Evolutionary conservation across 2,113 vertebrate species (phyloP), one percentile per base, ranked within the genome.

Genomic region (Pandion haliaetus): DNA sequence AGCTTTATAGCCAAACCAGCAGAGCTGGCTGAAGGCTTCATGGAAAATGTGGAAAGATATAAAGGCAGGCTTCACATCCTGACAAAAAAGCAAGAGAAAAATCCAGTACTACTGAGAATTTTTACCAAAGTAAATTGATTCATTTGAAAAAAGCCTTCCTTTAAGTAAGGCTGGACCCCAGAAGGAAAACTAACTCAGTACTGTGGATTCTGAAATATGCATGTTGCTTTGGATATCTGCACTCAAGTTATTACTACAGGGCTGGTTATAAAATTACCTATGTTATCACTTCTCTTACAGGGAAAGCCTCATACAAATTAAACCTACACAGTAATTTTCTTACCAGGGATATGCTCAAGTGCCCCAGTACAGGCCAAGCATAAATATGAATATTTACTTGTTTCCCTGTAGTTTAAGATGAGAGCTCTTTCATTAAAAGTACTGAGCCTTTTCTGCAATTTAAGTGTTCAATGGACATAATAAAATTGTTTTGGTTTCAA

Each of bases 141-240:
- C 70, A 4, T 84, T 77, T 83, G 44, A 26, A 65, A 83, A 67
- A 57, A 57, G 3, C 7, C n/a, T 82, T 57, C 17, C 9, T 90
- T 72, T 47, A 80, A n/a, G 32, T 57, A 65, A 82, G 42, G 17
- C 16, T 52, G 58, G 9, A 77, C 5, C 19, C 24, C 36, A 66
- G 32, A 28, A 40, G 23, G 17, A 38, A 85, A 94, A 63, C 14
- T 61, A 66, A n/a, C 10, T 70, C 50, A 79, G 20, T 44, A 26
- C 17, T 25, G 20, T 40, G 31, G 26, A 81, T 89, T 81, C 50
- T 62, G 55, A 93, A 89, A 91, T 26, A 50, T 1, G 3, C 3
- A 20, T 12, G 8, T 38, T 0, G 0, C 9, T 76, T 82, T 2
- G 0, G 24, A 32, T 47, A 54, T 34, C 49, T 49, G 28, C 13